Conservation (phyloP, 2,888 invertebrate species). For the Seladonia tumulorum region DNA sequence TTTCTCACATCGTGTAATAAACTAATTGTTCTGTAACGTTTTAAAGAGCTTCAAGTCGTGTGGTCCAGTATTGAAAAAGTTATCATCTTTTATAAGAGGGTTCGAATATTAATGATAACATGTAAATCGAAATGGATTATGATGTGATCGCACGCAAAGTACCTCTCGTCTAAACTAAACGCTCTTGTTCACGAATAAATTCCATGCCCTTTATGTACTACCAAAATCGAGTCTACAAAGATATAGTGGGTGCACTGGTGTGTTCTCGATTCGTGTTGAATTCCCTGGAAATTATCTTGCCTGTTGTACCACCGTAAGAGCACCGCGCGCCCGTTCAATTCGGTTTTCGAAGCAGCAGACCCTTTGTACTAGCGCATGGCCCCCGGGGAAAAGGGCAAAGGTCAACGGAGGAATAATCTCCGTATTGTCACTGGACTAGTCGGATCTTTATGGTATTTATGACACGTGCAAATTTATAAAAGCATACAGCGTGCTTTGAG, state of each 20-base stretch:
- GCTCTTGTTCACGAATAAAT: not conserved
- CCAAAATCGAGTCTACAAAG: not conserved
- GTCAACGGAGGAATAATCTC: not conserved
- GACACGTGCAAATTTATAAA: not conserved
- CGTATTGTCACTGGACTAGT: not conserved
- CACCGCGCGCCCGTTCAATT: not conserved
- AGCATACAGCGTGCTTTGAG: too few relatives aligned
- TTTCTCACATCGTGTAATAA: too few relatives aligned
- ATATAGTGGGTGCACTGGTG: not conserved
- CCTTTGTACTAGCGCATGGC: not conserved
- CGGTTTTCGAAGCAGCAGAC: not conserved
- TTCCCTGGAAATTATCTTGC: not conserved
- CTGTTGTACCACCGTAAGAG: not conserved
- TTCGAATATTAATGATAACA: too few relatives aligned
- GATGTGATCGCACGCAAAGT: not conserved
- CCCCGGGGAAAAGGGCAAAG: not conserved
- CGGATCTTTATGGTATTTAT: not conserved
- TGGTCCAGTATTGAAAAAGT: too few relatives aligned
- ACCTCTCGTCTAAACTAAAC: not conserved
- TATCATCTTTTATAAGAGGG: too few relatives aligned
- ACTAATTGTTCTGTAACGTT: too few relatives aligned
- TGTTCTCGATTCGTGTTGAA: not conserved
- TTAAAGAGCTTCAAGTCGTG: too few relatives aligned
- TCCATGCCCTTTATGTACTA: not conserved
- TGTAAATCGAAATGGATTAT: not conserved